Base-by-base conservation (phyloP, 2,888 invertebrate species). In the Drosophila kuntzei region DNA sequence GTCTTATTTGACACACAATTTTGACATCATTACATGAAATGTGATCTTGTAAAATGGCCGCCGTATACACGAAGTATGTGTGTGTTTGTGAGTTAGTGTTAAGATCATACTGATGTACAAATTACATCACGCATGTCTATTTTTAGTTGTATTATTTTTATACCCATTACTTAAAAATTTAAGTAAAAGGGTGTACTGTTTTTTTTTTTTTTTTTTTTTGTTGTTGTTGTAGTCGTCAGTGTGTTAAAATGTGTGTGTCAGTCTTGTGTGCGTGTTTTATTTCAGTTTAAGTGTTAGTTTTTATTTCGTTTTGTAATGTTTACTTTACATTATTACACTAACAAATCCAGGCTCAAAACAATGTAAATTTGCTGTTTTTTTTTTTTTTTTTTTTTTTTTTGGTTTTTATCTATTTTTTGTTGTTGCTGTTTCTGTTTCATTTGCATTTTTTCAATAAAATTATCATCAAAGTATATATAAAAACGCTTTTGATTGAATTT, bases 291-390 rank as follows among this genome's bases (percentile, higher is more conserved):
- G 74, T 68, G 54, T 59, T 67, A 55, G 65, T 66, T 61, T 77
- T 64, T 51, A 61, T 69, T 65, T 61, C 22, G 39, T 74, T 66
- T 65, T 72, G 63, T 77, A 57, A 63, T 65, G 59, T 80, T 84
- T 71, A 67, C 59, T 84, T 79, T 79, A 65, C 72, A 87, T 88
- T 87, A 76, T 81, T 87, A 90, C 88, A 90, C 91, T 90, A 90
- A 90, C 90, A 90, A 90, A 90, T 91, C 90, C 90, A 90, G 90
- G 90, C 90, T 90, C 90, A 90, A 90, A 89, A 86, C 81, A 90
- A 89, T 86, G 79, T 76, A 76, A 71, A n/a, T 59, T 67, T 85
- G 61, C 57, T 69, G 39, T 49, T 44, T 62, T 58, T 43, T 63
- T 64, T 14, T 63, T 57, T 22, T 55, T 25, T 12, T 34, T 50